These are phyloP conservation scores for Himalopsyche kuldschensis DNA, from an alignment of 2,888 invertebrate species.

Conservation along the genomic window DNA sequence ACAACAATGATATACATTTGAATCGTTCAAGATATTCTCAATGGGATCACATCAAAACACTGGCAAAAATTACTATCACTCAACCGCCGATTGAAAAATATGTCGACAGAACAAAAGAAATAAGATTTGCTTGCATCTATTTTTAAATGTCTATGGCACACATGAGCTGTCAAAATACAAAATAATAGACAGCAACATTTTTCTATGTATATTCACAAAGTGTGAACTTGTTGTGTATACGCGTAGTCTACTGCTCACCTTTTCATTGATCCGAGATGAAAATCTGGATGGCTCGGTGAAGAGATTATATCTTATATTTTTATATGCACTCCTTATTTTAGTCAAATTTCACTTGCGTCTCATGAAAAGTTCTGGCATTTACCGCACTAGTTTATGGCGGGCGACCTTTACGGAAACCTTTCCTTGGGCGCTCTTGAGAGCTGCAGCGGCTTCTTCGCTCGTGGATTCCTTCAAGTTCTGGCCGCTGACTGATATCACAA, in stretches of 20 bases:
- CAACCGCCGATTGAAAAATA: not conserved
- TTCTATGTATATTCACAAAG: not conserved
- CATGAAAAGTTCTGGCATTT: slow-evolving; percentile 30
- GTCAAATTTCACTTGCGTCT: not conserved
- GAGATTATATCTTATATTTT: not conserved
- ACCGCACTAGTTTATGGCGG: slow-evolving; percentile 73
- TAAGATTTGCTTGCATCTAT: not conserved
- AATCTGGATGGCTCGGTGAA: not conserved
- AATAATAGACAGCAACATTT: not conserved
- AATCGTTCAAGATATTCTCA: not conserved
- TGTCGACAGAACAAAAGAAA: not conserved
- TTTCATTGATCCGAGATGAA: not conserved
- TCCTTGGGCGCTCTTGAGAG: slow-evolving; percentile 85
- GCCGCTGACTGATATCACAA: slow-evolving; percentile 85
- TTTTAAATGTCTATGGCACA: not conserved
- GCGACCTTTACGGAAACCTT: slow-evolving; percentile 82
- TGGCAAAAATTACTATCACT: not conserved
- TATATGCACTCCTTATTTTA: not conserved
- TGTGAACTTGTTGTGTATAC: not conserved
- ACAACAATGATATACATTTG: not conserved
- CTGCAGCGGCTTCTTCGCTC: slow-evolving; percentile 84
- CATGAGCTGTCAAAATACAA: not conserved
- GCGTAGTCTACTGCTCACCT: not conserved
- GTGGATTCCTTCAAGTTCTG: slow-evolving; percentile 75
- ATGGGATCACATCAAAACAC: not conserved